Percentiles rank a stretch among this genome's conserved stretches.
phyloP scores from a whole-genome alignment of 2,888 invertebrate species.

The Lamproptera curius region DNA sequence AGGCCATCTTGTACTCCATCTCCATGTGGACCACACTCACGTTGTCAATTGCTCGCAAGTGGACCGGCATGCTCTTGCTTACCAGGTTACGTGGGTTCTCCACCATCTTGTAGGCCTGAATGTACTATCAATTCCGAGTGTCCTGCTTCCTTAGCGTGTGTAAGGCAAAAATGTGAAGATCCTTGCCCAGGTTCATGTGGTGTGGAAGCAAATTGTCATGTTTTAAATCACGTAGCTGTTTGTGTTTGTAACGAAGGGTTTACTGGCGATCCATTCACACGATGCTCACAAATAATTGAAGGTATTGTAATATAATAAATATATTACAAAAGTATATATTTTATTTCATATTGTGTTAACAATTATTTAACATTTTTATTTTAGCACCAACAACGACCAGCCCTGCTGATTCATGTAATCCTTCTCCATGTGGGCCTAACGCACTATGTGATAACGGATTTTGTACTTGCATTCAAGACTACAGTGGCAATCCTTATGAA shows the following conservation, averaged over 20 bases:
- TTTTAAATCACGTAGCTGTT: constrained; percentile 88
- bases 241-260: constrained; percentile 86
- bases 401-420: constrained; percentile 80
- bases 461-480: constrained; percentile 83
- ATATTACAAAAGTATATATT: background rate
- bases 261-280: constrained; percentile 89
- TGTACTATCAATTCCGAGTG: constrained; percentile 90
- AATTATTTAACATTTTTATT: constrained; percentile 25
- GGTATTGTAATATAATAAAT: constrained; percentile 36
- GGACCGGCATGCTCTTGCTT: constrained; percentile 89
- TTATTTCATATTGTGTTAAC: background rate
- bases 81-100: constrained; percentile 87
- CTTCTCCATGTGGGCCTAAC: constrained; percentile 86
- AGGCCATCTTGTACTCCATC: constrained; percentile 89
- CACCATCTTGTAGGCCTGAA: constrained; percentile 88
- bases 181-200: constrained; percentile 92
- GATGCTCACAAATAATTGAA: constrained; percentile 80
- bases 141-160: constrained; percentile 85
- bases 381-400: constrained; percentile 55
- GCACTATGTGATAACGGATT: constrained; percentile 82
- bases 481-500: constrained; percentile 84
- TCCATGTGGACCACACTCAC: constrained; percentile 90
- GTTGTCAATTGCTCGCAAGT: constrained; percentile 85
- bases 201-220: constrained; percentile 86
- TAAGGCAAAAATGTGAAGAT: constrained; percentile 88